Evolutionary conservation across 2,797 vertebrate species (phyloP).

Genomic region (Masticophis lateralis): DNA sequence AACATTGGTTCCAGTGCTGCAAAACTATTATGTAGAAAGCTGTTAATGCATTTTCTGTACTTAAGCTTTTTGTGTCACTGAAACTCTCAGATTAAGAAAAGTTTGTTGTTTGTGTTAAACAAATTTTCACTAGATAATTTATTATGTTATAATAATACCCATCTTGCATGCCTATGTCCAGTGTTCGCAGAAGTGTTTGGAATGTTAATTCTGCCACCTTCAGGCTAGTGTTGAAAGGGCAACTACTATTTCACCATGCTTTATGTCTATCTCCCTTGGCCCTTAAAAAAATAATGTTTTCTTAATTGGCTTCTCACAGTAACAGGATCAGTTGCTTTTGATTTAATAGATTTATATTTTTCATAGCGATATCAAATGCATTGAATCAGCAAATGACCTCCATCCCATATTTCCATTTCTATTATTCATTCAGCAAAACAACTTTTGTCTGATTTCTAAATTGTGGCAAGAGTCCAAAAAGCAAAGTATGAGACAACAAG

Average conservation of each 20-base stretch:
- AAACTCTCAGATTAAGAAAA: not conserved
- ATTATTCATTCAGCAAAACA: conserved; percentile 22
- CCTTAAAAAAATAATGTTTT: not conserved
- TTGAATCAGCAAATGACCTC: not conserved
- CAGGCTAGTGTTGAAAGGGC: conserved; percentile 49
- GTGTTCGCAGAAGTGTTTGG: conserved; percentile 41
- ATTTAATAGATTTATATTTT: conserved; percentile 1
- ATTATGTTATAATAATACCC: not conserved
- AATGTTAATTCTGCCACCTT: conserved; percentile 70
- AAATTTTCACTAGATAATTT: not conserved
- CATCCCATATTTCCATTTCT: fast-evolving
- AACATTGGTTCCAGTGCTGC: not conserved
- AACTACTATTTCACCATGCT: not conserved
- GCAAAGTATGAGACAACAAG: fast-evolving
- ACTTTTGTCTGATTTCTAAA: not conserved
- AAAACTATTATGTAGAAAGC: not conserved
- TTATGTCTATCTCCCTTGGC: not conserved
- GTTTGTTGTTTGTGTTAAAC: not conserved
- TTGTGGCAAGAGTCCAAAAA: not conserved
- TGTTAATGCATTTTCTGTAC: not conserved
- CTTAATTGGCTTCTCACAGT: not conserved
- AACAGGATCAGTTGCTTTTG: not conserved
- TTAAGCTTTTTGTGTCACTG: not conserved
- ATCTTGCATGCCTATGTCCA: not conserved
- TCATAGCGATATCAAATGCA: not conserved